Conservation (phyloP, 2,797 vertebrate genomes). For the Sebastes oblongus region DNA sequence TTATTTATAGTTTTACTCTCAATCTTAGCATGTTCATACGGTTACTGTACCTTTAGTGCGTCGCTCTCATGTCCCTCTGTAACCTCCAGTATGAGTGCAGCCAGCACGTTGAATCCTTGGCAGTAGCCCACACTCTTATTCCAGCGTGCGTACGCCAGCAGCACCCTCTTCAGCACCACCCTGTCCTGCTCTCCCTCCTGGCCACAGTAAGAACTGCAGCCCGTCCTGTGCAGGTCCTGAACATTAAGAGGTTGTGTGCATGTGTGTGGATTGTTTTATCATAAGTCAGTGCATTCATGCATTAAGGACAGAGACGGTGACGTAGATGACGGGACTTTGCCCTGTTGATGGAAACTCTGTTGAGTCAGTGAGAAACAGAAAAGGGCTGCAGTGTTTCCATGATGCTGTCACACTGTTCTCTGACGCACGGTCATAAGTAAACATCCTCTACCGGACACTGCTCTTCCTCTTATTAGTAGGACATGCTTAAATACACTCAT, state of each 20-base stretch:
- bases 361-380: slow-evolving; percentile 43
- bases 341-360: not conserved
- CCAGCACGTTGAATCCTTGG: slow-evolving; percentile 97
- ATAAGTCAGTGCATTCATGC: not conserved
- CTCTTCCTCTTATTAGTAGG: not conserved
- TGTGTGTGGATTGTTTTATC: not conserved
- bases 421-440: slow-evolving; percentile 58
- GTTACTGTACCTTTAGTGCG: slow-evolving; percentile 88
- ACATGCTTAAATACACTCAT: not conserved
- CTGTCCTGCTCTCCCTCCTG: slow-evolving; percentile 97
- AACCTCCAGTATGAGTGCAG: slow-evolving; percentile 96
- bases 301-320: not conserved
- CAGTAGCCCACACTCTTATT: slow-evolving; percentile 97
- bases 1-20: no score
- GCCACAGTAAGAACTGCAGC: slow-evolving; percentile 97
- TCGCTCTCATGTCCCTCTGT: slow-evolving; percentile 96
- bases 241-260: not conserved
- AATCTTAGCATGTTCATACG: no score
- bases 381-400: slow-evolving; percentile 52
- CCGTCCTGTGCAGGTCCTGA: slow-evolving; percentile 97
- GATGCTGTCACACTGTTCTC: slow-evolving; percentile 10
- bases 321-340: slow-evolving; percentile 33
- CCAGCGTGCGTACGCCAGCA: slow-evolving; percentile 96
- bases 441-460: slow-evolving; percentile 54
- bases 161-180: slow-evolving; percentile 94